Evolutionary conservation across 1,140 invertebrate genomes (phyloP), one percentile per base, ranked within the genome.

Genomic region (Magallana gigas): DNA sequence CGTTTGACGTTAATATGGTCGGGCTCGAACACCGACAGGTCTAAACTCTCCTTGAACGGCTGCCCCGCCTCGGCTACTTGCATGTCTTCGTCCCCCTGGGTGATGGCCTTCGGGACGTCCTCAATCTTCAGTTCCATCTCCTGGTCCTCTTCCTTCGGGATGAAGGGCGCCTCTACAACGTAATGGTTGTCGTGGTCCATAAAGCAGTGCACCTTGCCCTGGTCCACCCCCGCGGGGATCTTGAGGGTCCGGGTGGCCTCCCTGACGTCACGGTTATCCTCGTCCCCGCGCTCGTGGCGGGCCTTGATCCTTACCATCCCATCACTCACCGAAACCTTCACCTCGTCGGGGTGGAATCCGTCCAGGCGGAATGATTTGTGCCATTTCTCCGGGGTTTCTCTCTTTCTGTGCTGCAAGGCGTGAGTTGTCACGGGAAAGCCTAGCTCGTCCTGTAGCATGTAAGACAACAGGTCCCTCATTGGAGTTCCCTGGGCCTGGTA

Each of bases 61-160:
- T 57, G 48, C 9, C 81, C 18, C 2, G 48, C 1, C 48, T 83
- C 81, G 2, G 81, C 36, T 56, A 57, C 81, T 48, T 83, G 81
- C 57, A 83, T 83, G 14, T 83, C 81, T 57, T 58, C 81, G 7
- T 58, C 57, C 8, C 57, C 48, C 57, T 83, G 11, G 18, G 68
- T 76, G 8, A 83, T 83, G 81, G 48, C 81, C 8, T 5, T 2
- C 36, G 48, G 82, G 2, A 87, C 71, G 6, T 87, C 81, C 4
- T 87, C 56, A 29, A 80, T 57, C 23, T 87, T 68, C 36, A 80
- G 64, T n/a, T 87, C 86, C 29, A 80, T 5, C 57, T 87, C 83
- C 5, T 80, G 60, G 8, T 87, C 86, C 29, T 81, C 83, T 6
- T 87, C 81, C 16, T 56, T 9, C 14, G 48, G 48, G 7, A 83